Conservation (phyloP, 1,140 invertebrate species). For the Pemphigus obesinymphae region DNA sequence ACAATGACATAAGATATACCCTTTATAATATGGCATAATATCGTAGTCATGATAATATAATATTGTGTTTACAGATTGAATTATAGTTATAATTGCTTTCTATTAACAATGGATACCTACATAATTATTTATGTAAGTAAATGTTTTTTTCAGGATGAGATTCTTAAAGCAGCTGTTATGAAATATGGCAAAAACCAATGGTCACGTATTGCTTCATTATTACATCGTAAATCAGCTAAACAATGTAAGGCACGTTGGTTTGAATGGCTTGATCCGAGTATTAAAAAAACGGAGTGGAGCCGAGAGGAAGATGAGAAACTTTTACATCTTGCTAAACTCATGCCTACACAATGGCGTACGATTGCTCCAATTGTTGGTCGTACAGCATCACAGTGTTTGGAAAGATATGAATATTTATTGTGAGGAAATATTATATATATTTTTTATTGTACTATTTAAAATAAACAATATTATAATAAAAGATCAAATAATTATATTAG, state of each 20-base stretch:
- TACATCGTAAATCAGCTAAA: conserved; percentile 98
- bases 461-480: too few relatives aligned
- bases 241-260: conserved; percentile 99
- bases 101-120: too few relatives aligned
- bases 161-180: conserved; percentile 99
- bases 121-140: too few relatives aligned
- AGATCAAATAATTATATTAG: not conserved
- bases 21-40: too few relatives aligned
- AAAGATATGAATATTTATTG: conserved; percentile 94
- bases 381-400: conserved; percentile 96
- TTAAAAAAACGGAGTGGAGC: conserved; percentile 99
- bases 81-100: too few relatives aligned
- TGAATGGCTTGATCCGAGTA: conserved; percentile 99
- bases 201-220: conserved; percentile 96
- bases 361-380: conserved; percentile 98
- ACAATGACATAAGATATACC: too few relatives aligned
- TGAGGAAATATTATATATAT: conserved; percentile 55
- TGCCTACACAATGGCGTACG: conserved; percentile 99
- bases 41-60: too few relatives aligned
- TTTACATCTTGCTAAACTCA: conserved; percentile 94
- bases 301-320: conserved; percentile 98
- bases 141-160: conserved; percentile 94
- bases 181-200: conserved; percentile 99
- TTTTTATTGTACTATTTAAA: not conserved
- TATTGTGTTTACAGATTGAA: too few relatives aligned